Evolutionary conservation across 2,797 vertebrate species (phyloP), one percentile per base, ranked within the genome.

Genomic region (Craterocephalus amniculus): DNA sequence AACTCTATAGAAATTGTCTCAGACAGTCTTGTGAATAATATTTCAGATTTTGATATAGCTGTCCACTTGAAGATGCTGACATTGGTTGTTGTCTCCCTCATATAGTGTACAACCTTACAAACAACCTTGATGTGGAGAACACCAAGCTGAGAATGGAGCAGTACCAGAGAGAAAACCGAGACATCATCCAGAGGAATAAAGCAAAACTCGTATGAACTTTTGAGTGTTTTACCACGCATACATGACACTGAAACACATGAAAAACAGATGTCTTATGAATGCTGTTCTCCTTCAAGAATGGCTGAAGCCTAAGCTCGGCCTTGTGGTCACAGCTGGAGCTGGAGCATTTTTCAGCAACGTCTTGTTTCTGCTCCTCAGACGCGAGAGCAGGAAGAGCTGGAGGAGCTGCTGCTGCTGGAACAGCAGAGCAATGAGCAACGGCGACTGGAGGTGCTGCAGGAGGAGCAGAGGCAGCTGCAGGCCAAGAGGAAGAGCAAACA

Each of bases 91-190:
- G 32, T 73, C 4, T 85, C 75, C 16, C 86, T 76, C 67, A 12
- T 88, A 3, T 83, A 99, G 98, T 99, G 62, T 97, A 92, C 91
- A 99, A 98, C 89, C 85, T 99, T 88, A 99, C 97, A 71, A 98
- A 98, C 92, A 99, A 98, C 86, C 68, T 96, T 56, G 98, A 99
- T 83, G 85, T 98, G 89, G 98, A 99, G 76, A 95, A 95, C 83
- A 99, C 97, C 55, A 99, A 95, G 91, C 95, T 93, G 93, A 95
- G 95, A 88, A 98, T 99, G 95, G 98, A 99, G 69, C 92, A 96
- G 78, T 99, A 99, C 88, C 97, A 99, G 90, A 96, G 95, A 78
- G 96, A 98, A 76, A 98, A 99, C 93, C 94, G 94, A 91, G 98
- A 99, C 79, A 74, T 96, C 70, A 99, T 99, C 90, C 96, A 98